Evolutionary conservation across 2,113 vertebrate species (phyloP).

Genomic region (Phalacrocorax pelagicus): DNA sequence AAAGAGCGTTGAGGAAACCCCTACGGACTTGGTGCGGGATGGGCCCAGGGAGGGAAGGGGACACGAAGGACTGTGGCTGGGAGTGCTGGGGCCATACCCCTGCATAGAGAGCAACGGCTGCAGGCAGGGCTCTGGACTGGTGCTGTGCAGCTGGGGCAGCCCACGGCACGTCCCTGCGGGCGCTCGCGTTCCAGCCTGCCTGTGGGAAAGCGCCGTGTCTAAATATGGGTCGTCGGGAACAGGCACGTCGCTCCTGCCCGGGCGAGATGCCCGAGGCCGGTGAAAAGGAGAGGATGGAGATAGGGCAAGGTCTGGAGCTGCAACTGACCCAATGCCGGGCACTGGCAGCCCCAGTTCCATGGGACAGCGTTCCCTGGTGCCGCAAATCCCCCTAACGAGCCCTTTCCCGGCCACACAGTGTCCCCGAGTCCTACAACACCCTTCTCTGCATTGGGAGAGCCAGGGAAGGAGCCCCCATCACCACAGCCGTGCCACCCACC

Average conservation of each 20-base stretch:
- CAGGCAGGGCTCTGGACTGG: not conserved
- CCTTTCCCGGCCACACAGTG: accelerated
- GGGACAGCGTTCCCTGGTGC: not conserved
- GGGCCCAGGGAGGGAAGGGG: not conserved
- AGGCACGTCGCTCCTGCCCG: not conserved
- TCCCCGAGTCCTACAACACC: not conserved
- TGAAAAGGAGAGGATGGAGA: not conserved
- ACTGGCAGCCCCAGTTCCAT: not conserved
- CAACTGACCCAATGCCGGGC: not conserved
- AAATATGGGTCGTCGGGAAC: not conserved
- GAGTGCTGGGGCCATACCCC: not conserved
- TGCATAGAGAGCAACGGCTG: not conserved
- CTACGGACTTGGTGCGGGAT: not conserved
- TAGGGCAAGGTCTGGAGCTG: not conserved
- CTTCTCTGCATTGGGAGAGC: not conserved
- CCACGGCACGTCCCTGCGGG: not conserved
- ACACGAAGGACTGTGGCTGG: not conserved
- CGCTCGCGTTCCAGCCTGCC: not conserved
- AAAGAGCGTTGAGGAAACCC: not conserved
- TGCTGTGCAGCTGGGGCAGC: not conserved
- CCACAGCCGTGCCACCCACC: not conserved
- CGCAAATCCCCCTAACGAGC: not conserved
- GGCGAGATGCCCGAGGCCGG: not conserved
- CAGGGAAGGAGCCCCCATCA: not conserved
- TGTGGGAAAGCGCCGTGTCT: not conserved